phyloP scores from a whole-genome alignment of 2,797 vertebrate genomes.

The Enteromius afrohamiltoni region DNA sequence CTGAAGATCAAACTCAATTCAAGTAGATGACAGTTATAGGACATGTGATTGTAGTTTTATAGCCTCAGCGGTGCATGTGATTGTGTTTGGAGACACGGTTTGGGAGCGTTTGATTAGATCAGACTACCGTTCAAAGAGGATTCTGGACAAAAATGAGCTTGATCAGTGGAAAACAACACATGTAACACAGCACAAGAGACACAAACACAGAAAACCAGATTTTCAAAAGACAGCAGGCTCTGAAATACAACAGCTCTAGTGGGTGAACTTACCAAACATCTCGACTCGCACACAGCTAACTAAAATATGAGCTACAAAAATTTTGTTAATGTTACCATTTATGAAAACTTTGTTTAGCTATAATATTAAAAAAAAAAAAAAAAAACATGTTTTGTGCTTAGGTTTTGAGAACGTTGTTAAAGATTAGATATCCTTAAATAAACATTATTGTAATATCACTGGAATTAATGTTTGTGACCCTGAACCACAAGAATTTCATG shows the following conservation, averaged over 20 bases:
- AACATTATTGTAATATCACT: too few species aligned
- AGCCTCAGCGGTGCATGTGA: background rate
- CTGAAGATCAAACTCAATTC: background rate
- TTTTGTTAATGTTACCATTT: background rate
- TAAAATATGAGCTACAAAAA: background rate
- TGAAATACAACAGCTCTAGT: background rate
- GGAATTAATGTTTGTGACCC: too few species aligned
- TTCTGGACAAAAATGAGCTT: background rate
- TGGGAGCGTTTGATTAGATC: constrained; percentile 22
- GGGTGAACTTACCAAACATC: background rate
- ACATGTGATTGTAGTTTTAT: constrained; percentile 9
- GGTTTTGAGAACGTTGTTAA: too few species aligned
- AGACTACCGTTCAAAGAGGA: background rate
- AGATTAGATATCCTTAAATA: too few species aligned
- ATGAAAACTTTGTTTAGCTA: background rate
- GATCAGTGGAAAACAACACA: background rate
- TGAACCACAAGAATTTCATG: too few species aligned
- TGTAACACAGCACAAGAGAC: background rate
- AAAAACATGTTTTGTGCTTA: too few species aligned
- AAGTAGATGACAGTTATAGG: background rate
- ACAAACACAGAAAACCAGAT: background rate
- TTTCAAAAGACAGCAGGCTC: background rate
- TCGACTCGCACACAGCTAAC: background rate
- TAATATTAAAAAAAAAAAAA: too few species aligned
- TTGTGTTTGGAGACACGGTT: background rate